These are phyloP conservation scores for Yponomeuta plumbellus DNA, from an alignment of 2,888 invertebrate genomes.

Conservation along the genomic window DNA sequence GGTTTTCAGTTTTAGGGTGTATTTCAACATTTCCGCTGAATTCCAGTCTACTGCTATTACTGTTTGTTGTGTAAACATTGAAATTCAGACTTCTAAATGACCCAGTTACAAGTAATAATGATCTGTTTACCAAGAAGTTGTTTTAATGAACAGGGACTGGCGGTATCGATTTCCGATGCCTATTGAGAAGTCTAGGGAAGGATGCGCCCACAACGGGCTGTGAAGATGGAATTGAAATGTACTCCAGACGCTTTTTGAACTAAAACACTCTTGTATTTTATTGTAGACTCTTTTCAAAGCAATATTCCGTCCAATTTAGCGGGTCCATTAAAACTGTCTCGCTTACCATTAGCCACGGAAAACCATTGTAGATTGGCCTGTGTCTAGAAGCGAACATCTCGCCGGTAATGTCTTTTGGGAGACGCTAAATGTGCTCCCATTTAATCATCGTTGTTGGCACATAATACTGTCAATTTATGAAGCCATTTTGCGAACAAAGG, in stretches of 20 bases:
- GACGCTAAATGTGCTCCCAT: conserved; percentile 2
- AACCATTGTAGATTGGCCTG: background rate
- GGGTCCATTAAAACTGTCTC: background rate
- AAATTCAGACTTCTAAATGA: background rate
- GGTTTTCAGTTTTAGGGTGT: too few species aligned
- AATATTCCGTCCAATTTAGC: background rate
- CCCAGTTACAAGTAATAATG: background rate
- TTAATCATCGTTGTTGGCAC: conserved; percentile 4
- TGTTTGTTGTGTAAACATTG: too few species aligned
- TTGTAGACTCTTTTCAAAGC: background rate
- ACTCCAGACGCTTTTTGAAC: background rate
- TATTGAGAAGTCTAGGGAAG: background rate
- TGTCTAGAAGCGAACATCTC: background rate
- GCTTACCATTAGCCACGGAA: background rate
- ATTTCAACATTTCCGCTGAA: too few species aligned
- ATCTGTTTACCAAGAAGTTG: background rate
- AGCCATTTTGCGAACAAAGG: background rate
- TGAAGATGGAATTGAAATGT: background rate
- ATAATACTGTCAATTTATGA: conserved; percentile 9
- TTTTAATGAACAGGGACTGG: background rate
- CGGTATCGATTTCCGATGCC: background rate
- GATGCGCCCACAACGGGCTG: background rate
- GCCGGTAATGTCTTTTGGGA: background rate
- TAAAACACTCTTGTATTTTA: too few species aligned
- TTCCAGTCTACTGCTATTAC: too few species aligned